Base-by-base conservation (phyloP, 2,113 vertebrate species). In the Australoheros scitulus region DNA sequence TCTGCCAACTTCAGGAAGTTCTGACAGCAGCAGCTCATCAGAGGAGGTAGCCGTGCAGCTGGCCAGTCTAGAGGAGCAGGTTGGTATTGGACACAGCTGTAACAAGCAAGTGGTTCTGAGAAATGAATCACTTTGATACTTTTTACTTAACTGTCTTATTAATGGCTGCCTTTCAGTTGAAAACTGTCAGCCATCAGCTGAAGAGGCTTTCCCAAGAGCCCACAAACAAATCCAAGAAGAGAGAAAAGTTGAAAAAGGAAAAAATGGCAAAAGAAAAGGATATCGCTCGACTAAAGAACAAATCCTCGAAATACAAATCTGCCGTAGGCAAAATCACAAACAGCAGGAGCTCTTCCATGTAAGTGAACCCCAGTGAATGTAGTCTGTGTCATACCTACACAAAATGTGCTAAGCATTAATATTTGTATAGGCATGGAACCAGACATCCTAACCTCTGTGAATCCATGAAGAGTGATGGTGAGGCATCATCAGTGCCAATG, bases 141-240 rank as follows among this genome's bases (percentile, higher is more conserved):
- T 64, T 68, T 80, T 11, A 34, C 15, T 47, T 13, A 26, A 11
- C 22, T 58, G 22, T 85, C 36, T 86, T 15, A 55, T 61, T 65
- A 56, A 77, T 76, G 60, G 59, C 26, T 81, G 58, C 47, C 70
- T 72, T 83, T 78, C 76, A 99, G 98, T 91, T 99, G 87, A 95
- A 96, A 92, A 94, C 93, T 61, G 94, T 98, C 88, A 94, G 95
- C 20, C 94, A 96, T 58, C 96, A 98, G 78, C 91, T 99, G 65
- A 96, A 89, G 83, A 92, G 88, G 92, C 94, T 98, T 60, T 91
- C 95, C 15, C 94, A 96, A 86, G 95, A 88, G 6, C 95, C 95
- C 32, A 83, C 93, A 34, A 88, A 88, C 84, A 97, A 95, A 70
- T 77, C 91, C 61, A 97, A 95, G 92, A 97, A 96, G 90, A 97